Conservation (phyloP, 2,113 vertebrate species). For the Trogon surrucura region DNA sequence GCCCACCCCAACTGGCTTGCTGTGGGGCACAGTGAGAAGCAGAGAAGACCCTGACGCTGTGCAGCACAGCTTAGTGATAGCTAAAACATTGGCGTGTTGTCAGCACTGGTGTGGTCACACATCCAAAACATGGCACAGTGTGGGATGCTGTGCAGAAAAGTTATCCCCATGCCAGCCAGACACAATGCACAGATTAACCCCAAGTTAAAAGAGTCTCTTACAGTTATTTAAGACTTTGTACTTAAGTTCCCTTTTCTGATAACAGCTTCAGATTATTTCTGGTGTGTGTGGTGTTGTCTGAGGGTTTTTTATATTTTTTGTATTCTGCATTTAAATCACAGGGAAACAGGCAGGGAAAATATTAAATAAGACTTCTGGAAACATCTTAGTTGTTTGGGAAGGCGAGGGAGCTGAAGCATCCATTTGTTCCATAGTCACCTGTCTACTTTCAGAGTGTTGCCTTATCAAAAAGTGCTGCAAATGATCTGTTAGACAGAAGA, state of each 20-base stretch:
- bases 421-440: background rate
- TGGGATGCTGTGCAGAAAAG: background rate
- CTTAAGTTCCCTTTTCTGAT: background rate
- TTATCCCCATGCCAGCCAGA: background rate
- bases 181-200: background rate
- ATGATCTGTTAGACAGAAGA: background rate
- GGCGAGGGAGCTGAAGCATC: background rate
- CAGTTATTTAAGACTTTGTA: background rate
- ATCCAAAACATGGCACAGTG: background rate
- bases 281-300: background rate
- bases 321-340: background rate
- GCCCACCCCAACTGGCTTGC: background rate
- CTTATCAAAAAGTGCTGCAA: background rate
- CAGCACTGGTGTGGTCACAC: background rate
- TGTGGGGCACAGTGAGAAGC: background rate
- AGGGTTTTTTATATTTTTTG: fast-evolving
- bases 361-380: background rate
- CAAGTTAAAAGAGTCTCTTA: background rate
- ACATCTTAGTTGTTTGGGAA: background rate
- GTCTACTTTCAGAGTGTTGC: background rate
- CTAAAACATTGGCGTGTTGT: background rate
- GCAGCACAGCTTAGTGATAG: background rate
- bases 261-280: background rate
- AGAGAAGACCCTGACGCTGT: background rate
- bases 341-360: background rate